Evolutionary conservation across 2,888 invertebrate genomes (phyloP).

Genomic region (Zygaena filipendulae): DNA sequence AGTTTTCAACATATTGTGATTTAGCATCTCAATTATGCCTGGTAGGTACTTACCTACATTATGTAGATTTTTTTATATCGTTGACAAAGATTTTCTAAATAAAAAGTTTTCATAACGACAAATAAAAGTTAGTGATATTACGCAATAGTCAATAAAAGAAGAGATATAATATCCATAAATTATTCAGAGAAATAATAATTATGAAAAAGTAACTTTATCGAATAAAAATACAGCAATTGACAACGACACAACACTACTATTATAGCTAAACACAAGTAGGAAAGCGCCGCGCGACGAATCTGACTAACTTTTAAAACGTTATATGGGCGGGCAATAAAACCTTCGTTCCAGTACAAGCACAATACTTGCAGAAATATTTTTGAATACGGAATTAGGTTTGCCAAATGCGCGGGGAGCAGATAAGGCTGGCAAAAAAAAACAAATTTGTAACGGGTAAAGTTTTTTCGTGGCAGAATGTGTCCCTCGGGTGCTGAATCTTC

Average conservation of each 20-base stretch:
- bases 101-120: too few relatives aligned
- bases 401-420: constrained; percentile 66
- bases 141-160: too few relatives aligned
- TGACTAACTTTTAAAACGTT: constrained; percentile 67
- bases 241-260: constrained; percentile 28
- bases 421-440: constrained; percentile 65
- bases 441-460: constrained; percentile 70
- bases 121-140: too few relatives aligned
- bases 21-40: too few relatives aligned
- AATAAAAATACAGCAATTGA: constrained; percentile 41
- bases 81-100: too few relatives aligned
- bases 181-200: constrained; percentile 32
- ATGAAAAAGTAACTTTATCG: constrained; percentile 45
- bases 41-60: too few relatives aligned
- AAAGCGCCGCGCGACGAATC: constrained; percentile 45
- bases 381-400: constrained; percentile 70
- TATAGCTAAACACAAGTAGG: constrained; percentile 28
- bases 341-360: constrained; percentile 61
- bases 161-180: constrained; percentile 18
- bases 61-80: too few relatives aligned
- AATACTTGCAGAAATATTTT: constrained; percentile 69
- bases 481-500: constrained; percentile 69
- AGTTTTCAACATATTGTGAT: too few relatives aligned
- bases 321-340: constrained; percentile 66
- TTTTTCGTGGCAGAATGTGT: constrained; percentile 66